phyloP scores from a whole-genome alignment of 2,113 vertebrate species.

The Podarcis raffonei region DNA sequence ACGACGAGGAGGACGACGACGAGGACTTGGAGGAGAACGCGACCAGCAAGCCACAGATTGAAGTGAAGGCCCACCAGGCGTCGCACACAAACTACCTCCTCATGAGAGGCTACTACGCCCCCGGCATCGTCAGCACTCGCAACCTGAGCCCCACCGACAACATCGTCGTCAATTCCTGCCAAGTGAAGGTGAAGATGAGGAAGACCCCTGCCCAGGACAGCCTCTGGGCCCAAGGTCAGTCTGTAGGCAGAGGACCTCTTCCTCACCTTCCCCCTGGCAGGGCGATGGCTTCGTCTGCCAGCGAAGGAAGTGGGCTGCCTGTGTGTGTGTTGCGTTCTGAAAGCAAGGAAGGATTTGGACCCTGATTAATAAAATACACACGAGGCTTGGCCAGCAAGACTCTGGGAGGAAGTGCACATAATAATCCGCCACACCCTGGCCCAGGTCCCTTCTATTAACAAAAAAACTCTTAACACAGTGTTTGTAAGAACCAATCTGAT shows the following conservation, averaged over 20 bases:
- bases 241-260: no score
- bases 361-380: no score
- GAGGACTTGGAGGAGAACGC: constrained; percentile 80
- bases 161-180: constrained; percentile 93
- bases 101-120: constrained; percentile 89
- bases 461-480: no score
- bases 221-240: constrained; percentile 78
- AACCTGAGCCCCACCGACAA: constrained; percentile 88
- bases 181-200: constrained; percentile 83
- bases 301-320: neutral
- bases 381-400: no score
- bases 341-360: no score
- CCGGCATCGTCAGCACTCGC: constrained; percentile 86
- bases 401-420: no score
- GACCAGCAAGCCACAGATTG: constrained; percentile 76
- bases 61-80: constrained; percentile 88
- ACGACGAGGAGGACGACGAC: constrained; percentile 80
- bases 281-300: neutral
- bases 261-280: neutral
- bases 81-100: constrained; percentile 97
- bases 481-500: no score
- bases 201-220: constrained; percentile 65
- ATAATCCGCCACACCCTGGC: no score
- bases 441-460: no score
- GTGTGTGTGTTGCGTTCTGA: no score